A percentile compares a stretch with the other conserved stretches of the same genome.
Evolutionary conservation across 2,113 vertebrate genomes (phyloP).

Genomic region (Furnarius figulus): DNA sequence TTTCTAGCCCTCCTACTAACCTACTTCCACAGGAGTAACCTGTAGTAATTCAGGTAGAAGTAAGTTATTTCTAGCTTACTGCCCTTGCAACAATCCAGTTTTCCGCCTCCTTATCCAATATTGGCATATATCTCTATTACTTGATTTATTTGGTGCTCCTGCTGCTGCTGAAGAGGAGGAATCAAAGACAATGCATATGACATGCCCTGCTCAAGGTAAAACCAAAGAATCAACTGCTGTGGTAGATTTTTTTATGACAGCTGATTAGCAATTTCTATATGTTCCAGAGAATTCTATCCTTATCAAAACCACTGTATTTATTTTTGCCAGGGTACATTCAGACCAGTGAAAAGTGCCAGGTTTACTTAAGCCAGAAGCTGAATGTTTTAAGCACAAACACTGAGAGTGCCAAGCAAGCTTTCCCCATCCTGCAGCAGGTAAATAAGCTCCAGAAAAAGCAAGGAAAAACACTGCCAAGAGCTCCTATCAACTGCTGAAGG

Average conservation of each 20-base stretch:
- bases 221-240: neutral
- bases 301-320: accelerated
- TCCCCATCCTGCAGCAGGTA: neutral
- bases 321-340: neutral
- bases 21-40: neutral
- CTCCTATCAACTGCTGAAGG: neutral
- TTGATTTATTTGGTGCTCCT: neutral
- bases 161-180: neutral
- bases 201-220: neutral
- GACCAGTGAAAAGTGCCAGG: neutral
- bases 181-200: neutral
- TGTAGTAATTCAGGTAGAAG: neutral
- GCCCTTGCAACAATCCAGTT: neutral
- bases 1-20: neutral
- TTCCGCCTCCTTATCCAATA: neutral
- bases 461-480: neutral
- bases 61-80: neutral
- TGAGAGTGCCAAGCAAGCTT: neutral
- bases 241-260: neutral
- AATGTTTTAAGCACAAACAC: neutral
- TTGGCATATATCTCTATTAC: neutral
- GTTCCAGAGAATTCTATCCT: neutral
- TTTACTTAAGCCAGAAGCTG: neutral
- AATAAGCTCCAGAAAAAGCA: neutral
- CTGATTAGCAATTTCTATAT: neutral